Evolutionary conservation across 1,140 invertebrate genomes (phyloP).

Genomic region (Drosophila bocki): DNA sequence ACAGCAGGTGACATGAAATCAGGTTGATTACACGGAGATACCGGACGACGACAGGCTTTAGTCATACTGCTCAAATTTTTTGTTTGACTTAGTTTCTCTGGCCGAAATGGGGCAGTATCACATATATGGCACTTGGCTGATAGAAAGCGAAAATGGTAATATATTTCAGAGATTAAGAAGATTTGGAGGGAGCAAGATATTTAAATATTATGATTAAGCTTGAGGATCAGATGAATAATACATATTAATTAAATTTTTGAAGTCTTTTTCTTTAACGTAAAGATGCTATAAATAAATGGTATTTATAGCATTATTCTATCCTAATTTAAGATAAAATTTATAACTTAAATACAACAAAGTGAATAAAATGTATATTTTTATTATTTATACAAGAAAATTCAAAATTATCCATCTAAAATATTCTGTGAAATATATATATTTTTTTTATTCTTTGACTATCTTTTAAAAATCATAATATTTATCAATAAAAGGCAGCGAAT

Average conservation of each 20-base stretch:
- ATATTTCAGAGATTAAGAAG: not conserved
- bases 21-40: constrained; percentile 42
- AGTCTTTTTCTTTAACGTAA: not conserved
- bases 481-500: not conserved
- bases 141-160: constrained; percentile 14
- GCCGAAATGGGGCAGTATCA: not conserved
- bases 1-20: constrained; percentile 30
- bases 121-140: not conserved
- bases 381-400: not conserved
- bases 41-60: not conserved
- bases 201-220: not conserved
- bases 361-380: no score
- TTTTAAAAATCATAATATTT: not conserved
- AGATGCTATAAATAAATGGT: not conserved
- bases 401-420: not conserved
- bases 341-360: no score
- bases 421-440: not conserved
- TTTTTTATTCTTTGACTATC: not conserved
- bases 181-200: not conserved
- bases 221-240: no score
- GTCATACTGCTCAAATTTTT: not conserved
- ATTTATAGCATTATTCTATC: no score
- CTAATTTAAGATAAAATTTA: no score
- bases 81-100: constrained; percentile 7
- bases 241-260: no score